Evolutionary conservation across 2,113 vertebrate genomes (phyloP), one percentile per base, ranked within the genome.

Genomic region (Todiramphus saurophagus): DNA sequence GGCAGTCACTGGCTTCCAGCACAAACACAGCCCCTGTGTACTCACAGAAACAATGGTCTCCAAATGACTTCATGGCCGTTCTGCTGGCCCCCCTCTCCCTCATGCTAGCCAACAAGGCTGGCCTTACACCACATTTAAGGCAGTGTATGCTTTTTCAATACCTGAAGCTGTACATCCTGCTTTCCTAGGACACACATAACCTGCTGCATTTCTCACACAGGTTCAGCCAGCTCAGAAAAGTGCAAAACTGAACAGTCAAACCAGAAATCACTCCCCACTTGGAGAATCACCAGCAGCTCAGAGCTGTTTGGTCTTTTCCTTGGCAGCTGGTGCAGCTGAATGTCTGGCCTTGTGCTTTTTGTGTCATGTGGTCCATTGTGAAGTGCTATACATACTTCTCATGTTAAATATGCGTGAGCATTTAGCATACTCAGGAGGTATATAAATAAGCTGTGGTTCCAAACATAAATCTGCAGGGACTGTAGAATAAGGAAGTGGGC

Each of bases 371-470:
- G 37, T 18, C 83, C 75, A 37, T 6, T 78, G 70, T 19, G 56
- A 85, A 37, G 35, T 1, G 7, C 31, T 64, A 5, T 9, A 35
- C n/a, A 9, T 15, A 9, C 43, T 46, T 21, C 14, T 14, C 43
- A 39, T 35, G 55, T 39, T 39, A 87, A 84, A 63, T 56, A 10
- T 3, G 17, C 18, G 46, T 43, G 48, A 64, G 41, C 28, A 9
- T 44, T 85, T 50, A 69, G 55, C 69, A 59, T n/a, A 55, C 53
- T 15, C 10, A 90, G 44, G 60, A 64, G 39, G 43, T 35, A 23
- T 30, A 66, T 39, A 86, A 75, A 80, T 43, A 87, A 60, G 59
- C 44, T 73, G n/a, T 35, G 31, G 44, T 93, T 93, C 83, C 83
- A 82, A 93, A 78, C 50, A 56, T 13, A 69, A 46, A 74, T 60